These are phyloP conservation scores for Sebastes reedi DNA, from an alignment of 2,797 vertebrate species.

Conservation along the genomic window DNA sequence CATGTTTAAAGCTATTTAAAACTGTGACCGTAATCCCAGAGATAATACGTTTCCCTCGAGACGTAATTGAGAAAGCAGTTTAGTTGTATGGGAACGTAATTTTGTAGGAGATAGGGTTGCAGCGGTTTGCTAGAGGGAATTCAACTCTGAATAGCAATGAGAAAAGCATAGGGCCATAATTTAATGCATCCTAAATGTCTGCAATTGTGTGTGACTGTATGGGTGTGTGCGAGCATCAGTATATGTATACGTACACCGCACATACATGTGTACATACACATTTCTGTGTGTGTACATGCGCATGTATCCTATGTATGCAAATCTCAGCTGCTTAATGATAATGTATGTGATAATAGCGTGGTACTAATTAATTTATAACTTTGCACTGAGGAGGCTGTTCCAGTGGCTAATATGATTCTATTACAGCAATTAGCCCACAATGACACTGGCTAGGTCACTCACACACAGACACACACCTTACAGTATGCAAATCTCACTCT, in stretches of 20 bases:
- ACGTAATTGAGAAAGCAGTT: too few species aligned
- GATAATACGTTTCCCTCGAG: too few species aligned
- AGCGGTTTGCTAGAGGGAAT: constrained; percentile 33
- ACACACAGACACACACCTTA: constrained; percentile 72
- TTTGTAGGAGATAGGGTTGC: too few species aligned
- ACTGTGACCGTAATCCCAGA: too few species aligned
- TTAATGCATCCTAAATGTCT: constrained; percentile 67
- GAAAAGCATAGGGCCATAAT: constrained; percentile 69
- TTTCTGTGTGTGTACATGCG: constrained; percentile 42
- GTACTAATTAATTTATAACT: constrained; percentile 89
- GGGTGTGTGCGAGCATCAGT: constrained; percentile 35
- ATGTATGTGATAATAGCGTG: constrained; percentile 87
- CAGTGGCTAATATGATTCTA: constrained; percentile 89
- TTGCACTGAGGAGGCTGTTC: constrained; percentile 87
- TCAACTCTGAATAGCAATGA: constrained; percentile 68
- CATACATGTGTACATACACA: constrained; percentile 40
- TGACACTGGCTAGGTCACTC: constrained; percentile 88
- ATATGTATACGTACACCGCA: background rate
- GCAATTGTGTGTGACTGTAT: constrained; percentile 49
- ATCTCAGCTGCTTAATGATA: constrained; percentile 86
- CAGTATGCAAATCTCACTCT: constrained; percentile 59
- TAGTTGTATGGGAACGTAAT: too few species aligned
- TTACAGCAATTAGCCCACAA: constrained; percentile 89
- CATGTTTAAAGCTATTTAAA: too few species aligned
- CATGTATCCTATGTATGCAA: constrained; percentile 81